Conservation (phyloP, 2,888 invertebrate genomes). For the Hirtodrosophila cameraria region DNA sequence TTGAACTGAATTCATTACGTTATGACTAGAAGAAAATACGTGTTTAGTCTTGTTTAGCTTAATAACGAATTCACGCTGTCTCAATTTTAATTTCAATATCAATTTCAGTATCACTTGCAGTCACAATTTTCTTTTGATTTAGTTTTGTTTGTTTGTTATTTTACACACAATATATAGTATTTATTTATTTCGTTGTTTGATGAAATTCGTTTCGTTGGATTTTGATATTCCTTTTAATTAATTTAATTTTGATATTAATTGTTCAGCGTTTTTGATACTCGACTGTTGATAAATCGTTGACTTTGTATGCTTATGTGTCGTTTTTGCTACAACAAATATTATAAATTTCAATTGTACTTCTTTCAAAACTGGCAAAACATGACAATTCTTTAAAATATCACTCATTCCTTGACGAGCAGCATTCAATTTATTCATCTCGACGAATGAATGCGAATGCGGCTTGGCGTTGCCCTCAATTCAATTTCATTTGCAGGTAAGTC, state of each 20-base stretch:
- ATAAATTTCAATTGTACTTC: neutral
- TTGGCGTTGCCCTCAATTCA: too few relatives aligned
- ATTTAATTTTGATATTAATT: neutral
- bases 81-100: too few relatives aligned
- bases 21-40: slow-evolving; percentile 33
- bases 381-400: slow-evolving; percentile 18
- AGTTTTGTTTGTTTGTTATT: too few relatives aligned
- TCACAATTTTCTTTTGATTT: neutral
- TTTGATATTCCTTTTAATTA: too few relatives aligned
- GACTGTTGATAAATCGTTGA: neutral
- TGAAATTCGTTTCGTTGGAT: neutral
- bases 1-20: slow-evolving; percentile 80
- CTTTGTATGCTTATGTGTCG: neutral
- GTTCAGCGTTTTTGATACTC: neutral
- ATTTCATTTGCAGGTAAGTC: neutral
- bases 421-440: slow-evolving; percentile 65
- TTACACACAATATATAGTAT: neutral
- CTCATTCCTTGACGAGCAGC: slow-evolving; percentile 59
- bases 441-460: slow-evolving; percentile 31
- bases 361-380: slow-evolving; percentile 12
- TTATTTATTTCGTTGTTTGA: neutral
- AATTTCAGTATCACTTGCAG: too few relatives aligned
- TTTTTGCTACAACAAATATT: slow-evolving; percentile 7
- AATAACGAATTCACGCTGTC: neutral
- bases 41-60: slow-evolving; percentile 26